A percentile compares a stretch with the other conserved stretches of the same genome.
These are phyloP conservation scores for Uromys caudimaculatus DNA, from an alignment of 2,797 vertebrate genomes.

Conservation along the genomic window DNA sequence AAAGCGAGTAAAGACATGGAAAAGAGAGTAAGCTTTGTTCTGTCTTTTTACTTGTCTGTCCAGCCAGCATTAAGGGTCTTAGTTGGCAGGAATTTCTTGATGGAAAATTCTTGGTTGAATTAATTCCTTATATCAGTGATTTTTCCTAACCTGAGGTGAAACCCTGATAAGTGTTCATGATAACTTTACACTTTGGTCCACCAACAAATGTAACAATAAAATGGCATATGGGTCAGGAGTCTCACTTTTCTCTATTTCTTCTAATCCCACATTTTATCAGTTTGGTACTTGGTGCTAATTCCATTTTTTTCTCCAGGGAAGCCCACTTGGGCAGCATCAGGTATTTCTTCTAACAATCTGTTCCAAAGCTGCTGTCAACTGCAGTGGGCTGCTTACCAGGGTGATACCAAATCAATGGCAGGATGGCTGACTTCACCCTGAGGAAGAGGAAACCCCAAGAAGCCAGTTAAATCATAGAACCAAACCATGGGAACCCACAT, in stretches of 20 bases:
- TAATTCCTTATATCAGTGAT: background rate
- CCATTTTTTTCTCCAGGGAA: too few relatives aligned
- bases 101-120: conserved; percentile 30
- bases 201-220: background rate
- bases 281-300: background rate
- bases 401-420: too few relatives aligned
- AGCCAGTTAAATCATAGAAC: background rate
- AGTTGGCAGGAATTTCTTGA: background rate
- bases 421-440: background rate
- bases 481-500: too few relatives aligned
- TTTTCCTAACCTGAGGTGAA: background rate
- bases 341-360: fast-evolving
- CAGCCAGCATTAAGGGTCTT: background rate
- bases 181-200: background rate
- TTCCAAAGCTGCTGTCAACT: too few relatives aligned
- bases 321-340: background rate
- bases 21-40: background rate
- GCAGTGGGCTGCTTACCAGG: too few relatives aligned
- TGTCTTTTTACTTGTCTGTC: background rate
- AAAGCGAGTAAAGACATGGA: background rate
- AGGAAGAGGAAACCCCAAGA: background rate
- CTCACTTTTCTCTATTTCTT: background rate
- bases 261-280: background rate
- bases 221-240: background rate
- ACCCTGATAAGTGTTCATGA: background rate